Percentiles rank a stretch among this genome's conserved stretches.
Conservation (phyloP, 2,888 invertebrate genomes). For the Agrypnus murinus region DNA sequence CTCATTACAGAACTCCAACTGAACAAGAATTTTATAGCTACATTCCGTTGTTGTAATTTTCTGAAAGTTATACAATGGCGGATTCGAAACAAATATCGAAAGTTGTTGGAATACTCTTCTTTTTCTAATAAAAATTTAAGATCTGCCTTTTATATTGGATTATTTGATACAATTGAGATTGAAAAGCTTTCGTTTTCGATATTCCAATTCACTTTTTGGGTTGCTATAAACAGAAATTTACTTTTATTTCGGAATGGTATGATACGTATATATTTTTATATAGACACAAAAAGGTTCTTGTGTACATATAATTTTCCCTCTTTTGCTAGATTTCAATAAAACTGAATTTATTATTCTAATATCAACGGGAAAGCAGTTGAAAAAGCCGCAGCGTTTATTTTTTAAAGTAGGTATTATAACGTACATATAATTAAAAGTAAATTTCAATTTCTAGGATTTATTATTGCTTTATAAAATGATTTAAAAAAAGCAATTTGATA, state of each 20-base stretch:
- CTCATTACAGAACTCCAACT: slow-evolving; percentile 4
- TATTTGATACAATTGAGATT: slow-evolving; percentile 16
- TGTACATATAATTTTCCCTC: no score
- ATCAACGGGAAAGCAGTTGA: no score
- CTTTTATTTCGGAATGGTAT: not conserved
- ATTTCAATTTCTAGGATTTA: no score
- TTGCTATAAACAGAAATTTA: slow-evolving; percentile 9
- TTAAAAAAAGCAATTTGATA: no score
- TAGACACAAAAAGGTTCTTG: no score
- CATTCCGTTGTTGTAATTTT: slow-evolving; percentile 19
- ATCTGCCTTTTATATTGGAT: slow-evolving; percentile 8
- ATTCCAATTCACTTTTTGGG: slow-evolving; percentile 14
- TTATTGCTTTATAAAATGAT: no score
- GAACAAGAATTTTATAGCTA: slow-evolving; percentile 10
- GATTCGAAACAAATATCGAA: slow-evolving; percentile 26
- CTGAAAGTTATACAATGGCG: not conserved
- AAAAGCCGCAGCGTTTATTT: no score
- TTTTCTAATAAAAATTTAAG: slow-evolving; percentile 19
- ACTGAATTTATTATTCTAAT: no score
- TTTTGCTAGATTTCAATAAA: no score
- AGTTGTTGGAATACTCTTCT: not conserved
- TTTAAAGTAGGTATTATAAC: no score
- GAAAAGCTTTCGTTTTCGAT: slow-evolving; percentile 17
- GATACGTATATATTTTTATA: not conserved
- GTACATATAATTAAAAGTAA: no score